Percentiles rank a stretch among this genome's conserved stretches.
Conservation (phyloP, 2,113 vertebrate species). For the Sardina pilchardus region DNA sequence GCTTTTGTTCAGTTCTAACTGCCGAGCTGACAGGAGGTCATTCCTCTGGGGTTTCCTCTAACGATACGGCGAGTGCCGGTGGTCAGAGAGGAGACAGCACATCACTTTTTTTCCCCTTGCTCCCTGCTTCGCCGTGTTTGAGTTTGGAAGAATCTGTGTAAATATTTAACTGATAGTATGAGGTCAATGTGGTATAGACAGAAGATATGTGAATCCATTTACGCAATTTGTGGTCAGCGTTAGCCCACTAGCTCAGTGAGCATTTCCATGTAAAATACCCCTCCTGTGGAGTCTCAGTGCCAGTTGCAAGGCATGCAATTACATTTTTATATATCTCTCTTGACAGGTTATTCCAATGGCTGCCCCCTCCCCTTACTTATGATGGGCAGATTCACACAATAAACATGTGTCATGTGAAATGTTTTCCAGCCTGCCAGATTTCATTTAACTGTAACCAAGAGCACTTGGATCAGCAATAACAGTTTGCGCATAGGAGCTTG, state of each 20-base stretch:
- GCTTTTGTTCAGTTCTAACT: background rate
- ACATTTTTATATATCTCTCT: conserved; percentile 36
- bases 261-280: conserved; percentile 20
- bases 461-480: conserved; percentile 9
- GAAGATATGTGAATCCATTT: conserved; percentile 47
- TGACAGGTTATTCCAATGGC: conserved; percentile 6
- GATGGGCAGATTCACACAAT: conserved; percentile 15
- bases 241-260: conserved; percentile 37
- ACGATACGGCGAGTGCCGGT: conserved; percentile 5
- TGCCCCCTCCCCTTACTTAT: background rate
- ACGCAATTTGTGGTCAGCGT: conserved; percentile 52
- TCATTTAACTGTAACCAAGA: background rate
- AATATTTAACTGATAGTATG: conserved; percentile 49
- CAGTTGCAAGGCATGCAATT: conserved; percentile 39
- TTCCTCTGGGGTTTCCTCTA: background rate
- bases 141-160: conserved; percentile 39
- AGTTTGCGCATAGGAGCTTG: background rate
- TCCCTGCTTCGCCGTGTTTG: background rate
- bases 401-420: background rate
- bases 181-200: conserved; percentile 48
- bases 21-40: background rate
- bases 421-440: conserved; percentile 8
- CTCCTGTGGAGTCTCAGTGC: conserved; percentile 34
- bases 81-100: background rate
- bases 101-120: background rate